Evolutionary conservation across 2,888 invertebrate genomes (phyloP).

Genomic region (Eudemis profundana): DNA sequence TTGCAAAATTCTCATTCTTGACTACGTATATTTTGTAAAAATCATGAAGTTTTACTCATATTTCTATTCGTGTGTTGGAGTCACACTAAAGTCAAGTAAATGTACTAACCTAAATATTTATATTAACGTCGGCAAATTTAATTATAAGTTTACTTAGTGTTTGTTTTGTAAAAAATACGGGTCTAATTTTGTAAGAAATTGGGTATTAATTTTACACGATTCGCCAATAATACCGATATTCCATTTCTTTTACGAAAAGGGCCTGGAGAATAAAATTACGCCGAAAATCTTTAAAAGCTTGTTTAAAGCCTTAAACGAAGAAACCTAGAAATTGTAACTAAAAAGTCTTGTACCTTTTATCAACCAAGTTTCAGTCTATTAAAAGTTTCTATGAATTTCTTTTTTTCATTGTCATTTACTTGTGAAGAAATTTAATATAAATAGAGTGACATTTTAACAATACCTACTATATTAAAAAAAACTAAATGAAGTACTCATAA

Average conservation of each 20-base stretch:
- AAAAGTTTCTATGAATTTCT: not conserved
- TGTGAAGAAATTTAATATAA: not conserved
- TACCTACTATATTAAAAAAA: not conserved
- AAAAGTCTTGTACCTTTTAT: no score
- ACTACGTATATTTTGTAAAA: no score
- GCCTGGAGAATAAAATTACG: not conserved
- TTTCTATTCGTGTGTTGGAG: no score
- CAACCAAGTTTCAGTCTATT: no score
- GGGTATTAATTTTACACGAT: not conserved
- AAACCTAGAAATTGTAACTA: no score
- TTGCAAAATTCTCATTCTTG: no score
- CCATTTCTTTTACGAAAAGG: not conserved
- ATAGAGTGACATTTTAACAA: not conserved
- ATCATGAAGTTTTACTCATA: no score
- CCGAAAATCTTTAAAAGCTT: not conserved
- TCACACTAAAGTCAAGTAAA: no score
- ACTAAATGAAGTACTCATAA: not conserved
- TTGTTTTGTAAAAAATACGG: not conserved
- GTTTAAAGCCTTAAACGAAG: not conserved
- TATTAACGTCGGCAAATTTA: no score
- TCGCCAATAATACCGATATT: not conserved
- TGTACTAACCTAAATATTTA: no score
- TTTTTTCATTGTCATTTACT: not conserved
- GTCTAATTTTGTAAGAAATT: not conserved
- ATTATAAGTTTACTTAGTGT: no score